These are phyloP conservation scores for Paratilapia polleni DNA, from an alignment of 2,113 vertebrate genomes.

Conservation along the genomic window DNA sequence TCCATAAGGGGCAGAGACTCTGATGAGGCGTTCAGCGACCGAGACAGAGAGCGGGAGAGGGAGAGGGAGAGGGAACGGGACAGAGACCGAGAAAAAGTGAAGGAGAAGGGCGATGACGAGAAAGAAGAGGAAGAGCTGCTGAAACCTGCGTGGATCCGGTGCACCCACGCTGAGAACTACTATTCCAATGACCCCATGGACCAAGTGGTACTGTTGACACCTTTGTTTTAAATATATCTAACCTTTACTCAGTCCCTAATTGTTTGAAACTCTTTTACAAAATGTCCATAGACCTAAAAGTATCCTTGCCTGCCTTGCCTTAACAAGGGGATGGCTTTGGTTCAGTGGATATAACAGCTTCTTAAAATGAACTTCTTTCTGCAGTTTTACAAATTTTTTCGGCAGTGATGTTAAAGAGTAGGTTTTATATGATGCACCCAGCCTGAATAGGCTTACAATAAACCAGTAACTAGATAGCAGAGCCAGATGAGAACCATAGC, in stretches of 20 bases:
- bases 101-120: conserved; percentile 85
- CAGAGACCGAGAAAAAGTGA: conserved; percentile 66
- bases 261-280: not conserved
- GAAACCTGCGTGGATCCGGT: conserved; percentile 96
- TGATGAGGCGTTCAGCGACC: conserved; percentile 31
- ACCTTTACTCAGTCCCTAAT: not conserved
- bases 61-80: conserved; percentile 78
- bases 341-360: not conserved
- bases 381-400: not conserved
- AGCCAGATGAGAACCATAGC: not conserved
- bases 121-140: conserved; percentile 89
- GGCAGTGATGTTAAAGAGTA: not conserved
- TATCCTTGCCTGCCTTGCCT: not conserved
- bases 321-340: not conserved
- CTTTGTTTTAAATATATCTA: not conserved
- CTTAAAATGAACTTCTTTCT: not conserved
- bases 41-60: conserved; percentile 77
- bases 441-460: not conserved
- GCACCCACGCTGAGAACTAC: conserved; percentile 95
- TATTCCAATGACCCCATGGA: conserved; percentile 99
- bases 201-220: conserved; percentile 89
- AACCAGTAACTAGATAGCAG: not conserved
- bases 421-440: not conserved
- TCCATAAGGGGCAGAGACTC: conserved; percentile 56
- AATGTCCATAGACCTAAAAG: not conserved